Evolutionary conservation across 1,140 invertebrate species (phyloP).

Genomic region (Drosophila tropicalis): DNA sequence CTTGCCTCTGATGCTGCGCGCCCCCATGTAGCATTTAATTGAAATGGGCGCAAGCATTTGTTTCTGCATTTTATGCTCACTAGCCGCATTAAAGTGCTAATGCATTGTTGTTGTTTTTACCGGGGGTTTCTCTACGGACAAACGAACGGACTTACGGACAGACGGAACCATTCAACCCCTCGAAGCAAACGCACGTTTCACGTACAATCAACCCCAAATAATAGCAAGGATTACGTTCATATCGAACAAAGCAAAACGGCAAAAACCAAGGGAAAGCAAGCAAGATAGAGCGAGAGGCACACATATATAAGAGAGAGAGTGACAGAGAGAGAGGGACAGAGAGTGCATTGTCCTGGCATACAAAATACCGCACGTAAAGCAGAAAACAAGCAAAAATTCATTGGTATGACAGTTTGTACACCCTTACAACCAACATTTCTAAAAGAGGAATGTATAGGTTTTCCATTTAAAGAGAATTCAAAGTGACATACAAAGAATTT

Average conservation of each 20-base stretch:
- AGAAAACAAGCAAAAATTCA: neutral
- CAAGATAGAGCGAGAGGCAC: neutral
- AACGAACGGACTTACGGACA: neutral
- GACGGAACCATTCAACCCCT: constrained; percentile 44
- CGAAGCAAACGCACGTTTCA: constrained; percentile 57
- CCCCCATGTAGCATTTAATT: constrained; percentile 74
- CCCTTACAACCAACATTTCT: neutral
- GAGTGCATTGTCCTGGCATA: constrained; percentile 71
- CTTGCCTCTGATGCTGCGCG: constrained; percentile 30
- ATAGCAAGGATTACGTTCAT: constrained; percentile 69
- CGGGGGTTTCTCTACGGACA: constrained; percentile 30
- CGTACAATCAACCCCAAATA: constrained; percentile 78
- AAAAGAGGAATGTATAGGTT: too few relatives aligned
- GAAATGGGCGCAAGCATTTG: constrained; percentile 76
- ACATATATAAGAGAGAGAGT: neutral
- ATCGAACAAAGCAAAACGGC: constrained; percentile 19
- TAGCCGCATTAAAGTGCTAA: constrained; percentile 82
- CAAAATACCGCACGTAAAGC: constrained; percentile 14
- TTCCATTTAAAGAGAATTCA: neutral
- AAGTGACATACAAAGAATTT: neutral
- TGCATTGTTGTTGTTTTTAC: constrained; percentile 80
- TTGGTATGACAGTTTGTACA: neutral
- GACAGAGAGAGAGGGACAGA: constrained; percentile 21
- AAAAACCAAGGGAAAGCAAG: neutral
- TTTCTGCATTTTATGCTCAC: constrained; percentile 79